Base-by-base conservation (phyloP, 2,113 vertebrate genomes). In the Dinomys branickii region DNA sequence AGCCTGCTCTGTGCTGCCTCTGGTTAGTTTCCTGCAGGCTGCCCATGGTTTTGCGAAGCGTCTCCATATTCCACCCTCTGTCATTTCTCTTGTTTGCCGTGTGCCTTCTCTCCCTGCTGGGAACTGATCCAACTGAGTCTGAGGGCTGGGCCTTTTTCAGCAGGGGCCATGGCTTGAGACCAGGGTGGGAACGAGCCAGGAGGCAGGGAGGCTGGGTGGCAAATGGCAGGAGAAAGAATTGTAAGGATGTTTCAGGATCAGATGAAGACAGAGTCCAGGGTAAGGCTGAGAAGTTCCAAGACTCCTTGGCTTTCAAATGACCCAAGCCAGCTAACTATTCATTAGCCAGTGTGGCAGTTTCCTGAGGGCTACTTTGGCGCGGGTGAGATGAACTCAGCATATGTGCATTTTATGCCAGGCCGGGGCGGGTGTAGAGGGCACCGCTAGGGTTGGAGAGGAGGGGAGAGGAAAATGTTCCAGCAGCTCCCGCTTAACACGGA, bases 341-440 rank as follows among this genome's bases (percentile, higher is more conserved):
- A 26, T 75, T 67, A 83, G 12, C 61, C 30, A 47, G 16, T 12
- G 14, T 82, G 56, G 58, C 63, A 81, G 81, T 80, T 33, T 90
- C 58, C 67, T 0, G 6, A 83, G 54, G 61, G 35, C 26, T 28
- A 13, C 9, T 1, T 10, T 41, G 80, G 20, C 41, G 2, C 2
- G 0, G 22, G 35, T 22, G n/a, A 44, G 63, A 20, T 6, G 41
- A 83, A 56, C 7, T 3, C 12, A 47, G 30, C 3, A 5, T 17
- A 0, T 6, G 69, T 47, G 4, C 22, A 11, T n/a, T 58, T 33
- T 20, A 44, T 41, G n/a, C 0, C 1, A 20, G 50, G 47, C 0
- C 3, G 11, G 10, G 10, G 52, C 3, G 7, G 28, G 16, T 38
- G 13, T 1, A 22, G 54, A 92, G 22, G 47, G 28, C 9, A 5